These are phyloP conservation scores for Sebastes vulpes DNA, from an alignment of 2,797 vertebrate genomes.

Conservation along the genomic window DNA sequence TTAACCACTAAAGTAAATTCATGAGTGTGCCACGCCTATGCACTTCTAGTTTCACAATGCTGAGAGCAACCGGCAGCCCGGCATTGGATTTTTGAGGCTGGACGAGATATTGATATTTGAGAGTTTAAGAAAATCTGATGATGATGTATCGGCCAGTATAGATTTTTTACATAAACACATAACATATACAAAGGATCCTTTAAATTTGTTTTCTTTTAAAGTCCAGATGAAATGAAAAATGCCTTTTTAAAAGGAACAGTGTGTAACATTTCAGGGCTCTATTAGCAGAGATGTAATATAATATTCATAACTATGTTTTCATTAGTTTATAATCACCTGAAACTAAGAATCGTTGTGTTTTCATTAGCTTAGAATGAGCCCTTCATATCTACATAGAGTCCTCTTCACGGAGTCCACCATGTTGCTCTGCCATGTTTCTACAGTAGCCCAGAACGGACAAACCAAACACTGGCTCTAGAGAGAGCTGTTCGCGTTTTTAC, in stretches of 20 bases:
- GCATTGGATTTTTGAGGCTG: not conserved
- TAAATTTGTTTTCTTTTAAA: not conserved
- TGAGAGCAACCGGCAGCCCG: not conserved
- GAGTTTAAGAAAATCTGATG: not conserved
- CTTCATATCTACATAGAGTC: too few relatives aligned
- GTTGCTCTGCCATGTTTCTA: not conserved
- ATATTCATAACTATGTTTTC: too few relatives aligned
- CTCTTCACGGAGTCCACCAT: too few relatives aligned
- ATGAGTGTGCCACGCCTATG: not conserved
- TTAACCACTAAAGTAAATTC: not conserved
- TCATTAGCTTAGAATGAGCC: too few relatives aligned
- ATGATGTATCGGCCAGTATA: not conserved
- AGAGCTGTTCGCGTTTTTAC: too few relatives aligned
- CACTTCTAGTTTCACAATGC: not conserved
- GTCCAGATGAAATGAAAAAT: too few relatives aligned
- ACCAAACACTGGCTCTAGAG: not conserved
- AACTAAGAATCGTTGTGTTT: too few relatives aligned
- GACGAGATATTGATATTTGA: not conserved
- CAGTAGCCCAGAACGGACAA: not conserved
- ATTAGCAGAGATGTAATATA: too few relatives aligned
- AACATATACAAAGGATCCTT: not conserved
- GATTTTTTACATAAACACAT: not conserved
- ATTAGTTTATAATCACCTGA: too few relatives aligned
- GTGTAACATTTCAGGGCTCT: too few relatives aligned
- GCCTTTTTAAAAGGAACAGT: too few relatives aligned